These are phyloP conservation scores for Coregonus sp. DNA, from an alignment of 2,797 vertebrate genomes.

Conservation along the genomic window DNA sequence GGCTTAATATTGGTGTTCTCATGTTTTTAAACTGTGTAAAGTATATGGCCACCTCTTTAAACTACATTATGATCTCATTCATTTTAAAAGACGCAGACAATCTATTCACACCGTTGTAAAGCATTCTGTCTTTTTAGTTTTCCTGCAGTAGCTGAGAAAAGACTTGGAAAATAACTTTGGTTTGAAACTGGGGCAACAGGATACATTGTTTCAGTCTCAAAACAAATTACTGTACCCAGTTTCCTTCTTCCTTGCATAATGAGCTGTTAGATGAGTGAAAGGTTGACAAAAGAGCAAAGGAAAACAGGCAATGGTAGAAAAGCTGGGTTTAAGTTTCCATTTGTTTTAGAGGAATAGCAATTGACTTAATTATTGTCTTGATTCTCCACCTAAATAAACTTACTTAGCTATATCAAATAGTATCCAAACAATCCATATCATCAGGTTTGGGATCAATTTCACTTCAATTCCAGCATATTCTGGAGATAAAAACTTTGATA, in stretches of 20 bases:
- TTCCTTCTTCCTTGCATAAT: not conserved
- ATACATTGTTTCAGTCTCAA: slow-evolving; percentile 23
- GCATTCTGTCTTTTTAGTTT: not conserved
- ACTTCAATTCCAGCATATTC: not conserved
- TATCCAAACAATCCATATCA: not conserved
- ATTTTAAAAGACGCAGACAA: slow-evolving; percentile 28
- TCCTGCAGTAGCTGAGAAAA: not conserved
- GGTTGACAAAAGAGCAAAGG: not conserved
- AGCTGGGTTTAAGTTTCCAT: not conserved
- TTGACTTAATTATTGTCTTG: not conserved
- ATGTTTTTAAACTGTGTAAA: slow-evolving; percentile 38
- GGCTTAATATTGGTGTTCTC: slow-evolving; percentile 30
- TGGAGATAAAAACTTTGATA: not conserved
- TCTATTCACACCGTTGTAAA: slow-evolving; percentile 12
- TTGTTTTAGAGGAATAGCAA: not conserved
- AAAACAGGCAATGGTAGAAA: not conserved
- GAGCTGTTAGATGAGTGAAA: not conserved
- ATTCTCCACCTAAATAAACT: not conserved
- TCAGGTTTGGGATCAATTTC: not conserved
- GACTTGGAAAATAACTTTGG: slow-evolving; percentile 10
- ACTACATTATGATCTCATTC: slow-evolving; percentile 47
- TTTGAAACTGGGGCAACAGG: slow-evolving; percentile 13
- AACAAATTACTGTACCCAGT: slow-evolving; percentile 22
- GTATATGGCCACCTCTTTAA: slow-evolving; percentile 30
- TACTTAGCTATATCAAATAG: not conserved